Conservation (phyloP, 2,113 vertebrate species). For the Lophius piscatorius region DNA sequence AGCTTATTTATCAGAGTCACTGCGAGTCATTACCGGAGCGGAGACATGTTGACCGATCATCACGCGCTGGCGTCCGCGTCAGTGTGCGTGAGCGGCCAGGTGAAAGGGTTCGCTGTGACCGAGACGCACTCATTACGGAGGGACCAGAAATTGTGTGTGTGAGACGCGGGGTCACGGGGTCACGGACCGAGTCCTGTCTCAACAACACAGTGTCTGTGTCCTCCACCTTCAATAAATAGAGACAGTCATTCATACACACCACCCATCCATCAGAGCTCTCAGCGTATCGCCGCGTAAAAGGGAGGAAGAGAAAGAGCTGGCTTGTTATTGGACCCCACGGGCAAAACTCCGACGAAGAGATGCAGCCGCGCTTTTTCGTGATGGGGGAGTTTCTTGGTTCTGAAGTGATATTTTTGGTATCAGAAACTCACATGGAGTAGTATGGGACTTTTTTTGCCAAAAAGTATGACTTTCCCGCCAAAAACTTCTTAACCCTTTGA, state of each 20-base stretch:
- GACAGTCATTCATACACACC: slow-evolving; percentile 78
- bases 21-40: slow-evolving; percentile 45
- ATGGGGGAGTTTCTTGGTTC: slow-evolving; percentile 4
- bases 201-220: slow-evolving; percentile 80
- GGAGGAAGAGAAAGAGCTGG: slow-evolving; percentile 25
- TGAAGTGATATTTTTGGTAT: background rate
- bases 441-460: no score
- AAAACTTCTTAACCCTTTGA: no score
- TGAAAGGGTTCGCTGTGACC: slow-evolving; percentile 67
- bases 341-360: slow-evolving; percentile 16
- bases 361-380: background rate
- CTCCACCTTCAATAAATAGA: slow-evolving; percentile 81
- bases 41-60: slow-evolving; percentile 62
- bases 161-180: slow-evolving; percentile 66
- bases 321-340: slow-evolving; percentile 41
- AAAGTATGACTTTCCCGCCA: no score
- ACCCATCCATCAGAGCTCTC: slow-evolving; percentile 79
- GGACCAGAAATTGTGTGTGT: slow-evolving; percentile 40
- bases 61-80: slow-evolving; percentile 38
- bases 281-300: slow-evolving; percentile 55
- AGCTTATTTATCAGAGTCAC: slow-evolving; percentile 55
- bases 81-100: slow-evolving; percentile 52
- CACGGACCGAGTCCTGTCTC: slow-evolving; percentile 72
- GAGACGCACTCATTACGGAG: slow-evolving; percentile 71
- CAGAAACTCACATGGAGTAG: background rate